phyloP scores from a whole-genome alignment of 1,140 invertebrate genomes.

The Chelonus insularis region DNA sequence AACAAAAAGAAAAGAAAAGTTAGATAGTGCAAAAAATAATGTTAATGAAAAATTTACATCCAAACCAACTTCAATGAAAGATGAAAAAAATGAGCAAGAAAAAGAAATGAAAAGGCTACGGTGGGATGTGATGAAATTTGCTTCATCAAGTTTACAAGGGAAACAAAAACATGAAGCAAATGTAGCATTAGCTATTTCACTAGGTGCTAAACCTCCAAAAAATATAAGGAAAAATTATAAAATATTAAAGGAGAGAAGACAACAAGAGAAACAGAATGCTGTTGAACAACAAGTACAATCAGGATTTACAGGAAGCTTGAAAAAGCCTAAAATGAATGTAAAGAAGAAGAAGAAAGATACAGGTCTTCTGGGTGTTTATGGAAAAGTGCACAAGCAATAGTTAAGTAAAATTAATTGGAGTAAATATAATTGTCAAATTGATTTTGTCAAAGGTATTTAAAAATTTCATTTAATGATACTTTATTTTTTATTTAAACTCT shows the following conservation, averaged over 20 bases:
- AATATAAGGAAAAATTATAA: conserved; percentile 64
- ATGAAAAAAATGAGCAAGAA: conserved; percentile 47
- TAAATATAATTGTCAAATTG: conserved; percentile 1
- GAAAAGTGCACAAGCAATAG: conserved; percentile 40
- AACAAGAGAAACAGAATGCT: conserved; percentile 52
- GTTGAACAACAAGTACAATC: conserved; percentile 45
- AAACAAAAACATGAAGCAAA: conserved; percentile 64
- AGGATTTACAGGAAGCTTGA: conserved; percentile 56
- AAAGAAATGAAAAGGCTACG: conserved; percentile 64
- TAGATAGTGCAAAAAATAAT: background rate
- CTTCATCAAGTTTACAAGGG: conserved; percentile 64
- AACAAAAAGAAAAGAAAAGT: conserved; percentile 57
- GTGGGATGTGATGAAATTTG: conserved; percentile 69
- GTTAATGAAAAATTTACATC: background rate
- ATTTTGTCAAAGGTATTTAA: no score
- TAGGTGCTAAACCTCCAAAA: conserved; percentile 67
- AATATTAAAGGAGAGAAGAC: conserved; percentile 50
- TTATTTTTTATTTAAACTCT: no score
- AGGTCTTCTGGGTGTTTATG: conserved; percentile 50
- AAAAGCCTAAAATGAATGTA: conserved; percentile 37
- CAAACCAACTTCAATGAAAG: background rate
- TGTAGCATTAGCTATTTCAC: conserved; percentile 63
- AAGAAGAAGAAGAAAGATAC: conserved; percentile 42
- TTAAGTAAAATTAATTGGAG: background rate
- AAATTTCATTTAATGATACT: no score